phyloP scores from a whole-genome alignment of 2,797 vertebrate species.

The Anguilla anguilla region DNA sequence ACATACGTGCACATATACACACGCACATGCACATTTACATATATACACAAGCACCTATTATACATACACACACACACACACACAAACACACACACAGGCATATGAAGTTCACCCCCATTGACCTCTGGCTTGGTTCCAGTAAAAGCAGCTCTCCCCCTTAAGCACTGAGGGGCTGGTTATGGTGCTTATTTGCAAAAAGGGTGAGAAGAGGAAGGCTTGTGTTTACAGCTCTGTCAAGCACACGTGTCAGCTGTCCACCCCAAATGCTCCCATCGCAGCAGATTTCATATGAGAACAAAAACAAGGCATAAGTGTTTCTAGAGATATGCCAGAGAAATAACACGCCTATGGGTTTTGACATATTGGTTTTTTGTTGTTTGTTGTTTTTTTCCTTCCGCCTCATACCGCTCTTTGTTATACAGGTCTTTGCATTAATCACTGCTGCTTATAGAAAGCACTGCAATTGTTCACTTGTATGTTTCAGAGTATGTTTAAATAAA shows the following conservation, averaged over 20 bases:
- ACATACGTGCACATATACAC: neutral
- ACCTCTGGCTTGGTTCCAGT: constrained; percentile 49
- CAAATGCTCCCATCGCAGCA: neutral
- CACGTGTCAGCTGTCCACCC: constrained; percentile 17
- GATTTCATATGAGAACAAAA: constrained; percentile 34
- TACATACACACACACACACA: neutral
- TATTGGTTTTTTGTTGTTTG: neutral
- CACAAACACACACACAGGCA: neutral
- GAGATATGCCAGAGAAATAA: constrained; percentile 18
- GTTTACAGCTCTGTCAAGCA: constrained; percentile 40
- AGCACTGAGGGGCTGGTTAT: constrained; percentile 40
- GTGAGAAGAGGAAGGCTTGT: constrained; percentile 20
- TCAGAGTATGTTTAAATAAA: neutral
- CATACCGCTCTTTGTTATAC: neutral
- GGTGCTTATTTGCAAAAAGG: constrained; percentile 32
- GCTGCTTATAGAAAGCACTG: neutral
- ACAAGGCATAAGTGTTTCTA: constrained; percentile 49
- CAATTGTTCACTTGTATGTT: neutral
- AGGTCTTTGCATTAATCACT: neutral
- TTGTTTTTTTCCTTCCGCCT: neutral
- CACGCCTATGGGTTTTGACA: neutral
- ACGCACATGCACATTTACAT: neutral
- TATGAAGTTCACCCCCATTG: neutral
- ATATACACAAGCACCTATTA: neutral
- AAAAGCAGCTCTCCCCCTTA: constrained; percentile 40